Base-by-base conservation (phyloP, 2,888 invertebrate species). In the Darwinula stevensoni region DNA sequence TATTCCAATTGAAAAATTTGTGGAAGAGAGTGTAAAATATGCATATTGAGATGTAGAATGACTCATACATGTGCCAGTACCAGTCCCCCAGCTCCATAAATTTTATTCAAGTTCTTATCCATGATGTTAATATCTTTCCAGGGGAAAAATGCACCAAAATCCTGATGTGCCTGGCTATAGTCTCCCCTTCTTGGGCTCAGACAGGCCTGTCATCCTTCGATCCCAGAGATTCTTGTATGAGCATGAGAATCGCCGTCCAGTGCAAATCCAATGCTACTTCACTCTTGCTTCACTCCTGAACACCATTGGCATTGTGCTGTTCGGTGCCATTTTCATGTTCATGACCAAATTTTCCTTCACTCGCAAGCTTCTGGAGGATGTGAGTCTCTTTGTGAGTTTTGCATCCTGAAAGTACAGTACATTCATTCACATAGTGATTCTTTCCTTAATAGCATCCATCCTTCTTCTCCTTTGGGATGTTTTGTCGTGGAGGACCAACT, bases 161-260 rank as follows among this genome's bases (percentile, higher is more conserved):
- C n/a, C n/a, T n/a, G n/a, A n/a, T n/a, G n/a, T n/a, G n/a, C n/a
- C n/a, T n/a, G n/a, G 45, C 4, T 76, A 69, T 61, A 68, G 67
- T 42, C 39, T 74, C 2, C 68, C 76, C 1, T 86, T 88, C 53
- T 63, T 64, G 1, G 78, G 80, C 17, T 57, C 76, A 5, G 88
- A 88, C 55, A 61, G 64, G 36, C 66, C 82, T 2, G 66, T 88
- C 1, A 65, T 72, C n/a, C 54, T 62, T 46, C 61, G 88, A 30
- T 66, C 78, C 0, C 84, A 88, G 49, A 61, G 73, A 31, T 62
- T 61, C 45, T 59, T 76, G 14, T 67, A 63, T 46, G 65, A 69
- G 27, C 49, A 54, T 2, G 59, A 64, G 1, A 61, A 67, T 33
- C 56, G 62, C 39, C 61, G 78, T 3, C 86, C 88, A 0, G 62